Percentiles rank a stretch among this genome's conserved stretches.
These are phyloP conservation scores for Patagioenas fasciata DNA, from an alignment of 2,113 vertebrate species.

Conservation along the genomic window DNA sequence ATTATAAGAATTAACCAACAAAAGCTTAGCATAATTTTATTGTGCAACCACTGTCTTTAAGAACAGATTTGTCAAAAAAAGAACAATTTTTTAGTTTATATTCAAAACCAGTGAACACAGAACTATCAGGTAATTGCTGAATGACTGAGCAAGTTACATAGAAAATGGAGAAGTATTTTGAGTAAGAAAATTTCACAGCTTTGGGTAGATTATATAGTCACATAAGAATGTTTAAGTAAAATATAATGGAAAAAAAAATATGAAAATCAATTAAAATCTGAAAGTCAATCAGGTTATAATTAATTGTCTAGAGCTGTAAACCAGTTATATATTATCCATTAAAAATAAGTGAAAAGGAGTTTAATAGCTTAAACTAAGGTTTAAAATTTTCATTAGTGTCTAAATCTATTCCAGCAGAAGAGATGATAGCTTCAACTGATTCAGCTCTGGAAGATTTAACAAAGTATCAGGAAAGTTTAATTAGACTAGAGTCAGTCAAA, in stretches of 20 bases:
- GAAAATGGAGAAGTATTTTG: not conserved
- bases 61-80: not conserved
- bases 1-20: not conserved
- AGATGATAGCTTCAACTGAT: constrained; percentile 5
- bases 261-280: not conserved
- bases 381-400: constrained; percentile 52
- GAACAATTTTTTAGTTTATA: not conserved
- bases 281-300: not conserved
- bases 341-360: constrained; percentile 23
- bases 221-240: not conserved
- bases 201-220: not conserved
- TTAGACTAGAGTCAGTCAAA: not conserved
- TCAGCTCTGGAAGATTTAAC: constrained; percentile 12
- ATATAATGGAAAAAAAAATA: not conserved
- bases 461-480: constrained; percentile 15
- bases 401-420: not conserved
- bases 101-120: not conserved
- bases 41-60: not conserved
- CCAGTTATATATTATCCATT: not conserved
- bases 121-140: not conserved
- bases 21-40: not conserved
- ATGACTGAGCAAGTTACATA: not conserved
- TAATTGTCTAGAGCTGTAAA: constrained; percentile 14
- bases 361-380: constrained; percentile 11
- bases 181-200: not conserved